Evolutionary conservation across 2,888 invertebrate genomes (phyloP), one percentile per base, ranked within the genome.

Genomic region (Xestia c-nigrum): DNA sequence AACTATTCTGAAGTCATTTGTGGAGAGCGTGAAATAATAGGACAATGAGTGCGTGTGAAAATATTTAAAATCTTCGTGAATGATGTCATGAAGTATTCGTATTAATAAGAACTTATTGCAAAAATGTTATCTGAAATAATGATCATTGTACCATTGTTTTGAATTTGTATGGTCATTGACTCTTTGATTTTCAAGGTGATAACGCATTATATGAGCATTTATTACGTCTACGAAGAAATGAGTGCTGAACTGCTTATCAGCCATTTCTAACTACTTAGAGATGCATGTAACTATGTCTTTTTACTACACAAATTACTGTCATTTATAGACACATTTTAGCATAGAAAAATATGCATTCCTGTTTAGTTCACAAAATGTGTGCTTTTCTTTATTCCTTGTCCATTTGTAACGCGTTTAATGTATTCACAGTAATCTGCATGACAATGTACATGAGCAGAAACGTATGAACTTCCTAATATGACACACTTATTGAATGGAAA

Each of bases 11-110:
- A 38, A 80, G 66, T 52, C 6, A 72, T 69, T 74, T 71, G 66
- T 61, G 47, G n/a, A 69, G 24, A 64, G n/a, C 59, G 57, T 76
- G 55, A 61, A 74, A 40, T 57, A 59, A 79, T 68, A 77, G 69
- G 80, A 83, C 70, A 83, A 87, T 74, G 72, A 79, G 52, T 64
- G 74, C 66, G 74, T 85, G 85, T 59, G 78, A 87, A 85, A 81
- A 79, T 75, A 67, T 87, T 73, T 72, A 40, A 57, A 73, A 69
- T 86, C 69, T 24, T 67, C 64, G 31, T 38, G 50, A 80, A 67
- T 78, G 74, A 74, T 68, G 65, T 71, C 75, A 76, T 67, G 21
- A 76, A 64, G 43, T 50, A 63, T 70, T 73, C 46, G 74, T 63
- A 55, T 43, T 67, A n/a, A 19, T 71, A 43, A 38, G 50, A 72